Evolutionary conservation across 1,140 invertebrate genomes (phyloP), one percentile per base, ranked within the genome.

Genomic region (Colletes latitarsis): DNA sequence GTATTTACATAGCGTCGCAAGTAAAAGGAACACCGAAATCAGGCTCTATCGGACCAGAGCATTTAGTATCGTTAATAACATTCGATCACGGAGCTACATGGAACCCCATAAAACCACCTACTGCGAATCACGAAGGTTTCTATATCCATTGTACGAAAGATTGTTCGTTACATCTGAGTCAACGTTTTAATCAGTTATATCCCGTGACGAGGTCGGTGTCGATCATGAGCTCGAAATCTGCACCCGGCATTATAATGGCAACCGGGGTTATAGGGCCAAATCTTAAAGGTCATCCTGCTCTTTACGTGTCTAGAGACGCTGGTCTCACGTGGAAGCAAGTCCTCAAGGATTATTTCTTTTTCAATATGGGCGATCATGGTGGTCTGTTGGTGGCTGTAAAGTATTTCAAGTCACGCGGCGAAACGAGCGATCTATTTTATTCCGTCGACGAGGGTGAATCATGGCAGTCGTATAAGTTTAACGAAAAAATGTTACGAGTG

Each of bases 361-460:
- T 97, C 92, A 97, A 97, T 86, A 96, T 98, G 92, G 98, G 97
- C 0, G 98, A 99, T 93, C 97, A 98, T 91, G 98, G 98, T 6
- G 97, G 97, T 63, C 93, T 98, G 2, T 91, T 98, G 21, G 96
- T 98, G 0, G 97, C 97, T 0, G 97, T 98, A 0, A 96, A 96
- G 88, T 96, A 96, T 88, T 97, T 96, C 89, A 97, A 96, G 91
- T 94, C 94, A 4, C 94, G 95, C 19, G 95, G 96, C 12, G 95
- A 96, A 89, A 98, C 97, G 0, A 94, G 96, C 84, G 95, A 96
- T 86, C 94, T 98, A 46, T 90, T 96, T 62, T 98, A 98, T 91
- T 98, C 98, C 0, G 96, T 95, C 0, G 96, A 98, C 92, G 97
- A 98, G 91, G 98, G 98, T 21, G 95, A 96, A 83, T 96, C 95